Evolutionary conservation across 2,888 invertebrate genomes (phyloP).

Genomic region (Drosophila siamana): DNA sequence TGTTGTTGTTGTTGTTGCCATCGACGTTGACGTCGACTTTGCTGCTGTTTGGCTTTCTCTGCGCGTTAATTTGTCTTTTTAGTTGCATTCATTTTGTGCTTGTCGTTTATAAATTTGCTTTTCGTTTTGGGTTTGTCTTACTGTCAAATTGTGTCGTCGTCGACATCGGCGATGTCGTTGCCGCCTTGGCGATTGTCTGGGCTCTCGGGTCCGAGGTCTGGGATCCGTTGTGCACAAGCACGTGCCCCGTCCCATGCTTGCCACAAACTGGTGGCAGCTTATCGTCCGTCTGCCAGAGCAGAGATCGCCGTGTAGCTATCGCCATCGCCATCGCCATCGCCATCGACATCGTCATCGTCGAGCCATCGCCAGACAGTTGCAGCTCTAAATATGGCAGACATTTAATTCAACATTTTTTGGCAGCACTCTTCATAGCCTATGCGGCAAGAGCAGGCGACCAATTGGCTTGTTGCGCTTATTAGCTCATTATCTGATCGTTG

Average conservation of each 20-base stretch:
- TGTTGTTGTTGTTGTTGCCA: slow-evolving; percentile 19
- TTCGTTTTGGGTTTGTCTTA: slow-evolving; percentile 77
- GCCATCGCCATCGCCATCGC: too few species aligned
- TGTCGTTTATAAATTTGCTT: slow-evolving; percentile 78
- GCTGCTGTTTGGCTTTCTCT: slow-evolving; percentile 70
- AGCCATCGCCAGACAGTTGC: too few species aligned
- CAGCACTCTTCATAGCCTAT: too few species aligned
- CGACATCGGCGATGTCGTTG: slow-evolving; percentile 59
- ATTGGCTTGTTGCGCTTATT: not conserved
- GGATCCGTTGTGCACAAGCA: slow-evolving; percentile 8
- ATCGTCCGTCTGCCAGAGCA: too few species aligned
- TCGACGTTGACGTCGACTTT: slow-evolving; percentile 20
- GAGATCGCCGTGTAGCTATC: too few species aligned
- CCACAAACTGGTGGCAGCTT: not conserved
- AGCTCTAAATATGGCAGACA: not conserved
- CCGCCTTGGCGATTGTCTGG: slow-evolving; percentile 69
- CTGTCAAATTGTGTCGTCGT: slow-evolving; percentile 77
- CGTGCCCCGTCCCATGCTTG: not conserved
- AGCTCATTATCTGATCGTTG: not conserved
- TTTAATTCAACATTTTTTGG: not conserved
- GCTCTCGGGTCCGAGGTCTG: slow-evolving; percentile 27
- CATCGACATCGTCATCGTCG: too few species aligned
- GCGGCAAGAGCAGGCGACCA: not conserved
- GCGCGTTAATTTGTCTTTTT: slow-evolving; percentile 77
- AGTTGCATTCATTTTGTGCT: slow-evolving; percentile 72